phyloP scores from a whole-genome alignment of 2,113 vertebrate species.

The Sapajus apella region DNA sequence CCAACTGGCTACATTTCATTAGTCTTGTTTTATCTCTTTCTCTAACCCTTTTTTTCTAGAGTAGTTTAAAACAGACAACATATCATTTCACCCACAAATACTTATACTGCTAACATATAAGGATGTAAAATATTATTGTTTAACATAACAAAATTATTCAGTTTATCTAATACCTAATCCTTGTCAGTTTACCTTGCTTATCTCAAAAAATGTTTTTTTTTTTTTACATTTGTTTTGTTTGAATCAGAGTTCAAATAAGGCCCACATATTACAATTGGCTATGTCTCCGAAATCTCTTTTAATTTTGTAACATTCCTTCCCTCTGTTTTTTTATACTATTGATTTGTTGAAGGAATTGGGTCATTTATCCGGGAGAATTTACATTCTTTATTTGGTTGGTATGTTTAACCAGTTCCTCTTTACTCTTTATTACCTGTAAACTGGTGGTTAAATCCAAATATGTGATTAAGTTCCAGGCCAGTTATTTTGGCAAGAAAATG shows the following conservation, averaged over 20 bases:
- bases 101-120: neutral
- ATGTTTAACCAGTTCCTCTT: neutral
- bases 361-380: neutral
- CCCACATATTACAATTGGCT: neutral
- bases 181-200: neutral
- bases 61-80: neutral
- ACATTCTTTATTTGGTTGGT: neutral
- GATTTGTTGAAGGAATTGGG: neutral
- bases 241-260: neutral
- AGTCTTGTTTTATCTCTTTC: neutral
- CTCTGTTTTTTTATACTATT: neutral
- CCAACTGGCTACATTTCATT: neutral
- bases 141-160: constrained; percentile 14
- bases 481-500: neutral
- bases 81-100: constrained; percentile 12
- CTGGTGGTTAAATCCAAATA: neutral
- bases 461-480: neutral
- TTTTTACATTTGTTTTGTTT: constrained; percentile 40
- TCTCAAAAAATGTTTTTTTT: neutral
- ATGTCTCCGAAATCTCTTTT: neutral
- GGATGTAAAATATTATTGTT: neutral
- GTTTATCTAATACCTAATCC: neutral
- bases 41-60: neutral
- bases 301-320: neutral
- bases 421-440: neutral